Percentiles rank a stretch among this genome's conserved stretches.
Conservation (phyloP, 2,113 vertebrate species). For the Vulpes ferrilata region DNA sequence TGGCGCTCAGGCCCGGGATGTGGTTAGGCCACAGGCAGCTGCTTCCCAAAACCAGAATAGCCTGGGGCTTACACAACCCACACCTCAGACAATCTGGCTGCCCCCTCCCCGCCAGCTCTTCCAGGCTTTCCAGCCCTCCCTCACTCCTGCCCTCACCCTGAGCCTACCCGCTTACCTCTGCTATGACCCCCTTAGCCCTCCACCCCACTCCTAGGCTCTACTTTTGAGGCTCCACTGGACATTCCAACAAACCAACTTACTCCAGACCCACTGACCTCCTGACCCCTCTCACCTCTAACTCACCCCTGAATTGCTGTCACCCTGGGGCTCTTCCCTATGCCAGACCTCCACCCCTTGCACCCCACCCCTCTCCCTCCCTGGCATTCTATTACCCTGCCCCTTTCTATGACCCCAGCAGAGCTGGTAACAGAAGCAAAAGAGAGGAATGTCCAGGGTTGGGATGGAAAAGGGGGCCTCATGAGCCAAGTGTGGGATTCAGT, state of each 20-base stretch:
- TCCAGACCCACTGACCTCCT: neutral
- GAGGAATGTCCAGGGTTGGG: neutral
- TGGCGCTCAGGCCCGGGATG: conserved; percentile 73
- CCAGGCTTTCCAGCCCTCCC: neutral
- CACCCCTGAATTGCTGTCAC: conserved; percentile 25
- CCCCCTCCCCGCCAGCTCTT: neutral
- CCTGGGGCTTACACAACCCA: conserved; percentile 76
- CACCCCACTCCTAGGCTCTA: neutral
- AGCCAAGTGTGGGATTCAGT: neutral
- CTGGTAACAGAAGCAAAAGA: neutral
- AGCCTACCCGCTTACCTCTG: neutral
- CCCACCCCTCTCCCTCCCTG: neutral
- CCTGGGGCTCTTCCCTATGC: neutral
- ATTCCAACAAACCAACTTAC: neutral
- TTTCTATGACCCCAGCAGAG: neutral
- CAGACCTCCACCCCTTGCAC: neutral
- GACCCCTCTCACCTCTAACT: conserved; percentile 34
- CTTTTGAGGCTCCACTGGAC: neutral
- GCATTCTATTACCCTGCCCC: neutral
- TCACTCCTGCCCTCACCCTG: neutral
- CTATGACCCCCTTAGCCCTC: neutral
- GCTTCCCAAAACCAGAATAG: conserved; percentile 87
- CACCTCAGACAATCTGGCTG: conserved; percentile 58
- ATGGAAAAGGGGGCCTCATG: neutral
- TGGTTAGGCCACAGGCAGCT: conserved; percentile 78